Evolutionary conservation across 1,140 invertebrate genomes (phyloP).

Genomic region (Nebria ingens): DNA sequence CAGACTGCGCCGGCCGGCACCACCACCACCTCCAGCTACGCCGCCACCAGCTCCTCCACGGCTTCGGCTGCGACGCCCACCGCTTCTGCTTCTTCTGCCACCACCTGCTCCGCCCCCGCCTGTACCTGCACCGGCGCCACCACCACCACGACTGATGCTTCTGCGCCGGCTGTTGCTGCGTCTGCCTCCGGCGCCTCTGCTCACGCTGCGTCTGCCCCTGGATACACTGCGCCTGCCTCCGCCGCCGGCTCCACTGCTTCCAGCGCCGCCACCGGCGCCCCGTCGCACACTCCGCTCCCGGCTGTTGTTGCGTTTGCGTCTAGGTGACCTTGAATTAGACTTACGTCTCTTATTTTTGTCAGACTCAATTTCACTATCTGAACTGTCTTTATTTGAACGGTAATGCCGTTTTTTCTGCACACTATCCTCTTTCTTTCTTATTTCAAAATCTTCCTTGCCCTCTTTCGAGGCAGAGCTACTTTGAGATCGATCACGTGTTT

Average conservation of each 20-base stretch:
- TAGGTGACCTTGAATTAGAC: constrained; percentile 34
- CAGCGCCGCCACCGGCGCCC: constrained; percentile 21
- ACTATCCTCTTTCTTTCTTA: constrained; percentile 63
- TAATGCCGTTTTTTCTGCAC: constrained; percentile 77
- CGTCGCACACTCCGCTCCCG: constrained; percentile 22
- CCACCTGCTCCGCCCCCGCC: constrained; percentile 20
- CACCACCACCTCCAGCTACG: constrained; percentile 16
- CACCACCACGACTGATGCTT: constrained; percentile 21
- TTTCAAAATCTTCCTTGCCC: constrained; percentile 59
- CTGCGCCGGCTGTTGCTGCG: constrained; percentile 25
- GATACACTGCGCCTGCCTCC: constrained; percentile 23
- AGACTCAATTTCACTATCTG: constrained; percentile 43
- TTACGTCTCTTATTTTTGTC: constrained; percentile 27
- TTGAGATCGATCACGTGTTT: constrained; percentile 23
- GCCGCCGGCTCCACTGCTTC: constrained; percentile 14
- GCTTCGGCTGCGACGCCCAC: constrained; percentile 22
- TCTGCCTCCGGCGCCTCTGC: constrained; percentile 20
- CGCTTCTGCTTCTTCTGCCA: constrained; percentile 19
- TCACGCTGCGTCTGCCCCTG: constrained; percentile 10
- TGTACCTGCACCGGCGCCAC: constrained; percentile 18
- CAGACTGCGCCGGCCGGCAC: constrained; percentile 22
- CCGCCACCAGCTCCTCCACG: constrained; percentile 20
- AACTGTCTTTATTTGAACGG: constrained; percentile 71
- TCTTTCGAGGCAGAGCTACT: constrained; percentile 32
- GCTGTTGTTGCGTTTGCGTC: constrained; percentile 25